Evolutionary conservation across 2,113 vertebrate genomes (phyloP).

Genomic region (Todiramphus chloris): DNA sequence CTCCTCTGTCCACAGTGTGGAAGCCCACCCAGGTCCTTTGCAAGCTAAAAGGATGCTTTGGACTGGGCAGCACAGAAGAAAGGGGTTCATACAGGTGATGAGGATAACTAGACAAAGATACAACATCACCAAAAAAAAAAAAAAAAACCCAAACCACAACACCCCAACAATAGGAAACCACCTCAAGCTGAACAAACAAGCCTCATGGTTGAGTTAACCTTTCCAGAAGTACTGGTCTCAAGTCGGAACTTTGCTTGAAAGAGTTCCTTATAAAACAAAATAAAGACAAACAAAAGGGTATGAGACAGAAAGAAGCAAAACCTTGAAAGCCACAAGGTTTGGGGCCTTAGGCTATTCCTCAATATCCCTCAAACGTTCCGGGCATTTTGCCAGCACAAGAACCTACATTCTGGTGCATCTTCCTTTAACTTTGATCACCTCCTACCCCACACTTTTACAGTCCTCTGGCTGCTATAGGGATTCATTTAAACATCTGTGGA

Average conservation of each 20-base stretch:
- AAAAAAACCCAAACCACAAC: too few relatives aligned
- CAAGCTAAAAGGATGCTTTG: neutral
- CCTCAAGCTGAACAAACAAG: neutral
- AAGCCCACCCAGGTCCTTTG: fast-evolving
- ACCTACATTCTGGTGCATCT: constrained; percentile 41
- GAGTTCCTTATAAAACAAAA: neutral
- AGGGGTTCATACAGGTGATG: fast-evolving
- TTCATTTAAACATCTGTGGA: neutral
- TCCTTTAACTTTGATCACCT: constrained; percentile 10
- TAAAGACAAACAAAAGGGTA: neutral
- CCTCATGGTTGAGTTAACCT: neutral
- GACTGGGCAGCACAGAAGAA: neutral
- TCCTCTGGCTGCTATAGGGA: neutral
- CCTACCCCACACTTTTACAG: neutral
- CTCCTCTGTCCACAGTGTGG: fast-evolving
- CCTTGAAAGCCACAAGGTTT: constrained; percentile 57
- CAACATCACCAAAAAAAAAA: neutral
- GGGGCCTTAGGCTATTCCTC: constrained; percentile 61
- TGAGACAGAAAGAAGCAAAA: constrained; percentile 34
- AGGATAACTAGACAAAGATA: neutral
- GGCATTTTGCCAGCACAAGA: constrained; percentile 45
- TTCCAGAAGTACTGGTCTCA: constrained; percentile 3
- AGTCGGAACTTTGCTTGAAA: constrained; percentile 11
- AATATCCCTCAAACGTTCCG: constrained; percentile 60
- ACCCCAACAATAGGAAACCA: neutral